These are phyloP conservation scores for Hipparchia semele DNA, from an alignment of 2,888 invertebrate species.

Conservation along the genomic window DNA sequence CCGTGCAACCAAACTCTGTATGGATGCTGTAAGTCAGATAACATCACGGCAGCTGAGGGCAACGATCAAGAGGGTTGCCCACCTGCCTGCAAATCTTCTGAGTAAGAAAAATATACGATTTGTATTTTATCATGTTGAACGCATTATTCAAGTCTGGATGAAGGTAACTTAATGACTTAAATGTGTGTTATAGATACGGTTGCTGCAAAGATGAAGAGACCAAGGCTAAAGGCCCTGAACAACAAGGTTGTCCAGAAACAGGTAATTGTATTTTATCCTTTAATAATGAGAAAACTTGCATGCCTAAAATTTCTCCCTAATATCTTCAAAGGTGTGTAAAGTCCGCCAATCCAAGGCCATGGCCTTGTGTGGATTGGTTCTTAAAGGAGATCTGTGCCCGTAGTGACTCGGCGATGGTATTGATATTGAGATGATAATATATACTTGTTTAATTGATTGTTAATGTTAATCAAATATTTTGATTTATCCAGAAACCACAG, in stretches of 20 bases:
- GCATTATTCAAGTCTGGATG: neutral
- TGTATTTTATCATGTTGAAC: neutral
- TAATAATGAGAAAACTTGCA: no score
- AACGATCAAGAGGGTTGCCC: conserved; percentile 94
- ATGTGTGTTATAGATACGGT: conserved; percentile 73
- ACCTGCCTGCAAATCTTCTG: conserved; percentile 81
- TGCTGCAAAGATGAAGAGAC: conserved; percentile 89
- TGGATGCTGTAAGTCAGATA: conserved; percentile 92
- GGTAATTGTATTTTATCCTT: conserved; percentile 41
- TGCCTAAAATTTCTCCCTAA: no score
- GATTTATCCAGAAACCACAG: conserved; percentile 26
- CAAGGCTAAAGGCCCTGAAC: conserved; percentile 85
- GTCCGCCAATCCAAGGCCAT: no score
- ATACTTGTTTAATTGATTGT: neutral
- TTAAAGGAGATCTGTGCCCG: no score
- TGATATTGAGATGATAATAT: no score
- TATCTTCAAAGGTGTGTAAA: no score
- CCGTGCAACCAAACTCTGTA: conserved; percentile 90
- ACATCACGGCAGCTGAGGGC: conserved; percentile 89
- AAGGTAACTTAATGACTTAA: neutral
- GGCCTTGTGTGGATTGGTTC: no score
- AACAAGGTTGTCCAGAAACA: conserved; percentile 76
- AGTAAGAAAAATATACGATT: conserved; percentile 57
- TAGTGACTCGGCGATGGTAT: no score
- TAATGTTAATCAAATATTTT: neutral